Base-by-base conservation (phyloP, 2,888 invertebrate genomes). In the Ctenicera cuprea region DNA sequence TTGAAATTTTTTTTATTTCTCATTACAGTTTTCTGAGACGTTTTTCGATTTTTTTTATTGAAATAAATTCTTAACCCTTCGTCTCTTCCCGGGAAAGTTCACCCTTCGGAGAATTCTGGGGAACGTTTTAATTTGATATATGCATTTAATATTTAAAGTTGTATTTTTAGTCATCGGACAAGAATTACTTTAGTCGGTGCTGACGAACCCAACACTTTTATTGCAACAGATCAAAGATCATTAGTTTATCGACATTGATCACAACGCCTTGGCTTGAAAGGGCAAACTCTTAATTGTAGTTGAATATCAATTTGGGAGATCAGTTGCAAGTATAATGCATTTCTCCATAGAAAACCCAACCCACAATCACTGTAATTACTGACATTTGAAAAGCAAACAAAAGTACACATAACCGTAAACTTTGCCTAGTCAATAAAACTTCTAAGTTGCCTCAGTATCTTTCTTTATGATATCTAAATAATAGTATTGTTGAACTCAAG, bases 391-490 rank as follows among this genome's bases (percentile, higher is more conserved):
- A 66, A 52, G 64, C 22, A 33, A 62, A 18, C 22, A 45, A 22
- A 37, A 38, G 59, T 38, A 30, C 30, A 64, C 48, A 20, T 64
- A 64, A 64, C 48, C 5, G 64, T 48, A 59, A 30, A 59, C 11
- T 68, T 59, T 30, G 26, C 38, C 33, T 41, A 41, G 48, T 41
- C 63, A 43, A 57, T 70, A 63, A 70, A 70, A 70, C 57, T 59
- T 65, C 22, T 22, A 69, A 68, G 48, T 59, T 65, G 52, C 69
- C n/a, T n/a, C n/a, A 61, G 48, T 67, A 71, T 73, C 73, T 33
- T 62, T 66, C 52, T 71, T 66, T 74, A 74, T 71, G 74, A 74
- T 74, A 74, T 67, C 74, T 71, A 71, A 74, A 74, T 74, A 74
- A 74, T 74, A 74, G 71, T 64, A 74, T 74, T 74, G 74, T 74